A percentile compares a stretch with the other conserved stretches of the same genome.
These are phyloP conservation scores for Caiman crocodilus DNA, from an alignment of 2,797 vertebrate genomes.

Conservation along the genomic window DNA sequence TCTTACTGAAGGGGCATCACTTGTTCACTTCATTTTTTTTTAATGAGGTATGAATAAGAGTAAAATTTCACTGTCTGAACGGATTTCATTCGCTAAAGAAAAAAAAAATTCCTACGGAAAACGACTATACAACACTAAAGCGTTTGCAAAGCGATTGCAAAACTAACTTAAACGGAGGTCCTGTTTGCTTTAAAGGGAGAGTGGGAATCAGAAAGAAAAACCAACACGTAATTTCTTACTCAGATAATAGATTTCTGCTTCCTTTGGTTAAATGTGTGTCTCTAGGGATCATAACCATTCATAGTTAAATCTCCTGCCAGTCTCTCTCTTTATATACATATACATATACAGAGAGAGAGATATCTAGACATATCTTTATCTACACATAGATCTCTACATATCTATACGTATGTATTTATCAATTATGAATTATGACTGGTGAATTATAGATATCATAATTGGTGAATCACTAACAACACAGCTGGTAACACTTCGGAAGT, in stretches of 20 bases:
- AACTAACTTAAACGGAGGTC: too few species aligned
- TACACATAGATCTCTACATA: background rate
- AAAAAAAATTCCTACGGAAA: background rate
- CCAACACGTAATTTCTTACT: background rate
- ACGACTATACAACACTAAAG: too few species aligned
- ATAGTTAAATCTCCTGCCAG: background rate
- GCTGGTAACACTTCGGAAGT: background rate
- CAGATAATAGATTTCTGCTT: background rate
- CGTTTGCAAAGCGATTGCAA: too few species aligned
- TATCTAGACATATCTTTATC: background rate
- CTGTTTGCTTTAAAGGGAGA: too few species aligned
- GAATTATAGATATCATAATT: background rate
- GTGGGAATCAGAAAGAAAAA: too few species aligned
- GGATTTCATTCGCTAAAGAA: constrained; percentile 13
- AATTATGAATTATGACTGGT: too few species aligned
- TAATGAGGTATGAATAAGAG: background rate
- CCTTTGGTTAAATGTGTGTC: background rate
- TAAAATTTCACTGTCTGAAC: background rate
- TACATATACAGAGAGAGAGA: too few species aligned
- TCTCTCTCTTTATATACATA: too few species aligned
- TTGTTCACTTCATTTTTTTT: too few species aligned
- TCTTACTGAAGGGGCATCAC: constrained; percentile 19
- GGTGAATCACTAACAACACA: background rate
- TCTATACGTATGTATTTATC: too few species aligned
- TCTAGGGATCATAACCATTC: background rate